phyloP scores from a whole-genome alignment of 2,888 invertebrate species.

The Portevinia maculata region DNA sequence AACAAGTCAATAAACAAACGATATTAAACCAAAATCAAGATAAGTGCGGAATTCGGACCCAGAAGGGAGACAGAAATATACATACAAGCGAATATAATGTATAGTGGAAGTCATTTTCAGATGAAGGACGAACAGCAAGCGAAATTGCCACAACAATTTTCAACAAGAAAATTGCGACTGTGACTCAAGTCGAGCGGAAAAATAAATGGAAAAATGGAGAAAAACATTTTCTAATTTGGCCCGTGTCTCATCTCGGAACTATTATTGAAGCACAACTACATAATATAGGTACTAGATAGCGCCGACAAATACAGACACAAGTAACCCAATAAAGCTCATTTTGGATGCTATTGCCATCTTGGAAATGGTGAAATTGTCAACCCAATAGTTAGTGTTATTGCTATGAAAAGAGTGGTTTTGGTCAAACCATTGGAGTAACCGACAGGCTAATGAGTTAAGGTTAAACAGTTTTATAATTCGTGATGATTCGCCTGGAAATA shows the following conservation, averaged over 20 bases:
- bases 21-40: conserved; percentile 65
- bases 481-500: conserved; percentile 69
- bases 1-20: conserved; percentile 65
- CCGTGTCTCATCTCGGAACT: conserved; percentile 38
- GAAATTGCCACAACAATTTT: conserved; percentile 56
- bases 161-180: conserved; percentile 66
- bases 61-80: conserved; percentile 24
- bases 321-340: conserved; percentile 43
- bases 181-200: conserved; percentile 65
- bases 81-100: background rate
- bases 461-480: conserved; percentile 63
- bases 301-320: conserved; percentile 42
- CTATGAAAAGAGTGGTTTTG: conserved; percentile 33
- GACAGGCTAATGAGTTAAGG: conserved; percentile 55
- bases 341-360: conserved; percentile 14
- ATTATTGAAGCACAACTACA: conserved; percentile 1
- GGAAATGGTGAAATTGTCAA: background rate
- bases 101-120: conserved; percentile 1
- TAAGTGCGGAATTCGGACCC: conserved; percentile 56
- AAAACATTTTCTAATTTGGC: conserved; percentile 56
- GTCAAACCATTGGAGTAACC: conserved; percentile 57
- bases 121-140: conserved; percentile 7
- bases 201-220: conserved; percentile 61
- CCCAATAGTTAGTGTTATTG: conserved; percentile 29
- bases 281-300: too few relatives aligned